These are phyloP conservation scores for Caenorhabditis panamensis DNA, from an alignment of 2,888 invertebrate genomes.

Conservation along the genomic window DNA sequence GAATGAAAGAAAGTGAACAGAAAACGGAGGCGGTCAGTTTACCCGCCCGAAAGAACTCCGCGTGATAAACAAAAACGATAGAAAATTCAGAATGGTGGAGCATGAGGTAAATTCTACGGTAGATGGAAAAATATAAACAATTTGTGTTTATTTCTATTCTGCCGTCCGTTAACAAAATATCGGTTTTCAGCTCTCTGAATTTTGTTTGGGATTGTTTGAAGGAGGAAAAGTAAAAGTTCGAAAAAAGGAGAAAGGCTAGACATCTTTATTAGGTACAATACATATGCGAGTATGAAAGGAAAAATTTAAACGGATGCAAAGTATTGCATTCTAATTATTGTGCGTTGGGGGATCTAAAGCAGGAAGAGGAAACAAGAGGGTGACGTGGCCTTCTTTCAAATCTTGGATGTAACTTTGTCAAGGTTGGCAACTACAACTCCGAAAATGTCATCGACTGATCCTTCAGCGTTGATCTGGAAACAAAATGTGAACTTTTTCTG, in stretches of 20 bases:
- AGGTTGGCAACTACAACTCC: constrained; percentile 73
- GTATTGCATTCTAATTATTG: constrained; percentile 13
- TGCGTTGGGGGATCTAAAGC: constrained; percentile 4
- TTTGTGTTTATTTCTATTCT: constrained; percentile 14
- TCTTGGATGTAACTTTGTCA: constrained; percentile 69
- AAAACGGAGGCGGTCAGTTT: background rate
- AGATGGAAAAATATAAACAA: constrained; percentile 33
- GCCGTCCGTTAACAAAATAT: background rate
- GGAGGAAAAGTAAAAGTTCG: background rate
- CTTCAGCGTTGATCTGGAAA: constrained; percentile 79
- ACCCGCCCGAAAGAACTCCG: background rate
- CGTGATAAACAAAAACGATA: constrained; percentile 1
- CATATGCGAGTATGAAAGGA: background rate
- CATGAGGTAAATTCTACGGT: background rate
- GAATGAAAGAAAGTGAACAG: background rate
- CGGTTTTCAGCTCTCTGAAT: constrained; percentile 8
- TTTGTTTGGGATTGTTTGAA: background rate
- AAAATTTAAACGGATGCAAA: background rate
- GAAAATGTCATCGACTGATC: constrained; percentile 78
- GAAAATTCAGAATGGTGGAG: background rate
- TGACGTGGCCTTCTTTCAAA: constrained; percentile 18
- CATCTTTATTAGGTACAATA: constrained; percentile 37
- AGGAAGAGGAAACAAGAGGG: background rate
- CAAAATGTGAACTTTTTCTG: background rate
- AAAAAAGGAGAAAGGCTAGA: constrained; percentile 7